Evolutionary conservation across 2,113 vertebrate species (phyloP).

Genomic region (Monarcha castaneiventris): DNA sequence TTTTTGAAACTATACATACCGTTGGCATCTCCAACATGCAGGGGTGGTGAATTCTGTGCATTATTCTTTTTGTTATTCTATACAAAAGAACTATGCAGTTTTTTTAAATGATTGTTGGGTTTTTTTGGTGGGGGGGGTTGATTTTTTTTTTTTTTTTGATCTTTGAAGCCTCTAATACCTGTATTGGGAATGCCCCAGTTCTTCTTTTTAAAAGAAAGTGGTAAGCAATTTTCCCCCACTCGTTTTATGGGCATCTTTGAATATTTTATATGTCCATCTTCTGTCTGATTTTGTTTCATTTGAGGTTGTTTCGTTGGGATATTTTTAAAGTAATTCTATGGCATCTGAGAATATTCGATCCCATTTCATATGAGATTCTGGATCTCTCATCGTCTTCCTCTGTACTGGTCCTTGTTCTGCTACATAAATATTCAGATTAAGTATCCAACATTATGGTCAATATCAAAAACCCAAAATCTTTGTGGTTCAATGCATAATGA

Average conservation of each 20-base stretch:
- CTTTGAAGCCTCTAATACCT: background rate
- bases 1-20: background rate
- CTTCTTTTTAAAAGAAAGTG: background rate
- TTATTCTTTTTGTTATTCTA: background rate
- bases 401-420: background rate
- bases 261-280: background rate
- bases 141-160: background rate
- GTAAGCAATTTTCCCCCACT: background rate
- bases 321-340: background rate
- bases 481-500: background rate
- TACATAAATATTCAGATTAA: background rate
- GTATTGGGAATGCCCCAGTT: accelerated
- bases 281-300: background rate
- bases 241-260: background rate
- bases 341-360: background rate
- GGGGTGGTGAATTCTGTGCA: background rate
- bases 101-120: accelerated
- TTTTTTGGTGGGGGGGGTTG: accelerated
- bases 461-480: background rate
- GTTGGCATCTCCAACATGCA: background rate
- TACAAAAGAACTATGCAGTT: background rate
- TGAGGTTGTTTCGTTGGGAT: no score
- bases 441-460: background rate
- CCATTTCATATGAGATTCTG: background rate
- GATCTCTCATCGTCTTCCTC: background rate